Percentiles rank a stretch among this genome's conserved stretches.
phyloP scores from a whole-genome alignment of 2,888 invertebrate genomes.

The Ischnus inquisitorius region DNA sequence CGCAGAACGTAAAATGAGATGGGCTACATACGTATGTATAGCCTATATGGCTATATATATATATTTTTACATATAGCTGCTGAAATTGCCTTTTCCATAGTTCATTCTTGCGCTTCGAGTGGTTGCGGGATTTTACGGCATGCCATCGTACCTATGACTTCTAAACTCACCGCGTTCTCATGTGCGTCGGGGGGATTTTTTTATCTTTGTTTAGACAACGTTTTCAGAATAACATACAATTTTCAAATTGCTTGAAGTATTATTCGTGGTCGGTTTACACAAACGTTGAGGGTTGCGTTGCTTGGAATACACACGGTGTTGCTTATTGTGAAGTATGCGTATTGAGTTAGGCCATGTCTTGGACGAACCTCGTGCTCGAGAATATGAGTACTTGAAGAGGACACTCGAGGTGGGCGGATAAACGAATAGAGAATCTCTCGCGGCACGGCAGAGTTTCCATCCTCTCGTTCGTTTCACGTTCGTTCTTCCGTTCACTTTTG shows the following conservation, averaged over 20 bases:
- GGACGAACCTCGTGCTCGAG: constrained; percentile 33
- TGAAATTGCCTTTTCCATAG: constrained; percentile 70
- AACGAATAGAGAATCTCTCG: constrained; percentile 65
- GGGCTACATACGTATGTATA: background rate
- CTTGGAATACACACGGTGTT: constrained; percentile 33
- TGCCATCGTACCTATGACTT: background rate
- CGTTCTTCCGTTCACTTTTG: background rate
- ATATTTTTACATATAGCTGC: constrained; percentile 45
- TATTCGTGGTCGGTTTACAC: constrained; percentile 35
- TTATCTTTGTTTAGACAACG: constrained; percentile 30
- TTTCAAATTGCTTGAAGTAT: constrained; percentile 52
- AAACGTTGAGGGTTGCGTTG: constrained; percentile 1
- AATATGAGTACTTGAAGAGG: constrained; percentile 74
- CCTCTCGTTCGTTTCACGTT: constrained; percentile 11
- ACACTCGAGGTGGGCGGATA: constrained; percentile 79
- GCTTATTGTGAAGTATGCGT: constrained; percentile 27
- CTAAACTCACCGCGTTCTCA: constrained; percentile 23
- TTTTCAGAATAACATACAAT: constrained; percentile 43
- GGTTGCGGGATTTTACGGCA: background rate
- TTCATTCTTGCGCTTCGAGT: background rate
- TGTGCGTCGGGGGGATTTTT: background rate
- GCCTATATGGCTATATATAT: background rate
- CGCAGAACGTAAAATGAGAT: constrained; percentile 78
- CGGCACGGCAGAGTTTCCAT: constrained; percentile 10
- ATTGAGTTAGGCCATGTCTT: background rate